Conservation (phyloP, 92 coral and sea anemone species). For the Zoanthus sociatus region DNA sequence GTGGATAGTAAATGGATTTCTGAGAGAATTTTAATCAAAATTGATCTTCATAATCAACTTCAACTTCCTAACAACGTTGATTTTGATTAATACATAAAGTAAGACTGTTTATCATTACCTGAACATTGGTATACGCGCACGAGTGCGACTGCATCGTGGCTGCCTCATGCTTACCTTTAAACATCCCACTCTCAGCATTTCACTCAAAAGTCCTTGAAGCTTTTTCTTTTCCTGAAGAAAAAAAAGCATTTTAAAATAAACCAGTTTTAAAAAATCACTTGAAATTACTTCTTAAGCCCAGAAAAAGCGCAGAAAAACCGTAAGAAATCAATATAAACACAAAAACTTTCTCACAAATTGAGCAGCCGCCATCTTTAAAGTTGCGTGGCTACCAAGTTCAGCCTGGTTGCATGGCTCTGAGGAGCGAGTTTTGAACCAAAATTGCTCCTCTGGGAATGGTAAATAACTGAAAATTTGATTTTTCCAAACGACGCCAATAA, state of each 20-base stretch:
- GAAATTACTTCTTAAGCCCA: background rate
- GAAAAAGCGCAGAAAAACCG: no score
- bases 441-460: conserved; percentile 44
- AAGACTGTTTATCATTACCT: no score
- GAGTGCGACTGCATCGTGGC: no score
- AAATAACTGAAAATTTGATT: background rate
- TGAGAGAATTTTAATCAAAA: no score
- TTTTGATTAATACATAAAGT: no score
- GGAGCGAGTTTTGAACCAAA: conserved; percentile 51
- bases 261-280: no score
- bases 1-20: no score
- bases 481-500: conserved; percentile 9
- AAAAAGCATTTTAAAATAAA: background rate
- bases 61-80: no score
- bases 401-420: conserved; percentile 33
- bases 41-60: no score
- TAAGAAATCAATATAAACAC: background rate
- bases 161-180: conserved; percentile 69
- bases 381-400: conserved; percentile 33
- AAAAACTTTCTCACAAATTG: background rate
- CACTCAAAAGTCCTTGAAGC: conserved; percentile 87
- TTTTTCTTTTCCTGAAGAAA: conserved; percentile 88
- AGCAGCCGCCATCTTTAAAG: conserved; percentile 61
- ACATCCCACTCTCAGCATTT: conserved; percentile 91
- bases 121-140: no score